Conservation (phyloP, 2,888 invertebrate genomes). For the Epistrophella euchroma region DNA sequence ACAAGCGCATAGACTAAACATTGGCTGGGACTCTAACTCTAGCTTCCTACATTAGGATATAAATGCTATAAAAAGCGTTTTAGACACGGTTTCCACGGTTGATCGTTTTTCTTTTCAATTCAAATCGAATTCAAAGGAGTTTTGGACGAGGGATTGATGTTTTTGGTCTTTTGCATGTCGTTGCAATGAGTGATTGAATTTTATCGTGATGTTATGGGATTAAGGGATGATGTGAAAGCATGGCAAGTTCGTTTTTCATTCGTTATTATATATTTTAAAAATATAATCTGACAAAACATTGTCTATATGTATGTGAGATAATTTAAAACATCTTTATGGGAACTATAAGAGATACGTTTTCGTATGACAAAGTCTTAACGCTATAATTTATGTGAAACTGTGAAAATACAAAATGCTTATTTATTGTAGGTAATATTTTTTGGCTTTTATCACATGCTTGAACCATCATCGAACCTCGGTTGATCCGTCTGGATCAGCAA, state of each 20-base stretch:
- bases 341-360: too few species aligned
- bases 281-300: background rate
- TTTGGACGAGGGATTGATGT: conserved; percentile 16
- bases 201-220: conserved; percentile 40
- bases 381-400: too few species aligned
- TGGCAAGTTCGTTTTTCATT: background rate
- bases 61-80: conserved; percentile 79
- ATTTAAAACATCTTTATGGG: too few species aligned
- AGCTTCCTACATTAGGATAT: too few species aligned
- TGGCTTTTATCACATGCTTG: too few species aligned
- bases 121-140: conserved; percentile 73
- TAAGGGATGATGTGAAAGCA: conserved; percentile 37
- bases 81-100: conserved; percentile 83
- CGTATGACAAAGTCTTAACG: too few species aligned
- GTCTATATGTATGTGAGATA: too few species aligned
- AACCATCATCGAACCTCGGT: too few species aligned
- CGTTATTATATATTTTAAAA: background rate
- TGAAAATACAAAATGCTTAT: background rate
- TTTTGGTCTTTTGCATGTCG: conserved; percentile 42
- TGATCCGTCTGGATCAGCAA: too few species aligned
- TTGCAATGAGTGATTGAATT: conserved; percentile 36
- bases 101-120: conserved; percentile 81
- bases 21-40: conserved; percentile 1
- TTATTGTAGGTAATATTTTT: too few species aligned
- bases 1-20: conserved; percentile 36